A percentile compares a stretch with the other conserved stretches of the same genome.
These are phyloP conservation scores for Cyprinodon diabolis DNA, from an alignment of 2,797 vertebrate species.

Conservation along the genomic window DNA sequence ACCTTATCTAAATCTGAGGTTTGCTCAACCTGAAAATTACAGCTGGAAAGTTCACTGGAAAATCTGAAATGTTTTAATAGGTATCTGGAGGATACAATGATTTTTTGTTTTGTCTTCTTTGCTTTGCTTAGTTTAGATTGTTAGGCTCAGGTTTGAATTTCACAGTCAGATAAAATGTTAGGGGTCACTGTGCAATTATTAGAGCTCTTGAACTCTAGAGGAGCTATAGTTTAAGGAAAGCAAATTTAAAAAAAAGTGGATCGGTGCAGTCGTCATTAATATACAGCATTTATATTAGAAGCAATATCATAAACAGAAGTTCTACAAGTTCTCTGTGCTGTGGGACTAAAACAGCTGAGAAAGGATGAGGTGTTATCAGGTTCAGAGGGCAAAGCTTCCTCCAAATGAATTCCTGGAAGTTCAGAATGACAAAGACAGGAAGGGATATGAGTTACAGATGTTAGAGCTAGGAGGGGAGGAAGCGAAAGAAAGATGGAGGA, in stretches of 20 bases:
- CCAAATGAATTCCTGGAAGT: constrained; percentile 82
- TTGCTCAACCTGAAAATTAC: background rate
- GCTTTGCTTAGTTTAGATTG: background rate
- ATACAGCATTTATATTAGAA: background rate
- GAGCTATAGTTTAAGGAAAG: background rate
- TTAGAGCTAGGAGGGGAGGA: constrained; percentile 38
- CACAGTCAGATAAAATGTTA: background rate
- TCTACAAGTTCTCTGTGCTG: constrained; percentile 1
- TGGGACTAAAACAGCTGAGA: constrained; percentile 35
- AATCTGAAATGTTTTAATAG: background rate
- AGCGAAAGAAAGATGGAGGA: constrained; percentile 7
- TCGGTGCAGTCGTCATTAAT: constrained; percentile 2
- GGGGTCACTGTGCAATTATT: background rate
- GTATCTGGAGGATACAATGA: background rate
- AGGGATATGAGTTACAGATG: constrained; percentile 68
- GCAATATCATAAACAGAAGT: background rate
- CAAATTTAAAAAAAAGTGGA: background rate
- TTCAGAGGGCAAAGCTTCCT: constrained; percentile 76
- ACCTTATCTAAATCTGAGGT: background rate
- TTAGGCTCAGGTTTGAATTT: background rate
- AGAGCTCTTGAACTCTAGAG: background rate
- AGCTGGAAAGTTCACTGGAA: background rate
- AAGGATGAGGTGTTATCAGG: constrained; percentile 60
- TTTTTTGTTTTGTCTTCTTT: background rate
- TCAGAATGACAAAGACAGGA: constrained; percentile 81